Evolutionary conservation across 1,140 invertebrate genomes (phyloP).

Genomic region (Limonius californicus): DNA sequence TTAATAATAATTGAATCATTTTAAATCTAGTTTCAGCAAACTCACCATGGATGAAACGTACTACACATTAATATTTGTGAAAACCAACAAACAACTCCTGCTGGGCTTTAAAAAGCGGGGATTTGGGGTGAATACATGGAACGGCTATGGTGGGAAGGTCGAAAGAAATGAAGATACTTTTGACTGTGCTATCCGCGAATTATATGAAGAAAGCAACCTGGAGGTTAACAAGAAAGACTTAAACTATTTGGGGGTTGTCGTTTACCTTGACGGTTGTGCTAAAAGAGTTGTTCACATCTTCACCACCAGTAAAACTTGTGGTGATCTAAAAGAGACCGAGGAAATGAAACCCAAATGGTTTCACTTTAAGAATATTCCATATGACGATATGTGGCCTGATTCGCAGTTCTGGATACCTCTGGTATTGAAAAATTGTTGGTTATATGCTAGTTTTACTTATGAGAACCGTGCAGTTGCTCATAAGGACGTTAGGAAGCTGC

Average conservation of each 20-base stretch:
- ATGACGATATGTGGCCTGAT: constrained; percentile 69
- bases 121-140: constrained; percentile 70
- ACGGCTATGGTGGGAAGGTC: constrained; percentile 80
- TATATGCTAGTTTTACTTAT: not conserved
- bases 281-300: constrained; percentile 66
- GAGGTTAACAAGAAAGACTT: constrained; percentile 43
- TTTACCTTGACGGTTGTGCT: constrained; percentile 58
- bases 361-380: constrained; percentile 56
- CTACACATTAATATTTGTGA: constrained; percentile 61
- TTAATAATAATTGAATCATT: not conserved
- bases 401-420: constrained; percentile 62
- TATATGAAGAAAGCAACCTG: constrained; percentile 62
- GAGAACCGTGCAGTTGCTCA: not conserved
- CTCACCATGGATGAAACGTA: not conserved
- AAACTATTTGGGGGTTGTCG: constrained; percentile 57
- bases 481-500: not conserved
- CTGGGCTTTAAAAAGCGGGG: constrained; percentile 72
- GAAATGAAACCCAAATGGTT: constrained; percentile 69
- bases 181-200: constrained; percentile 61
- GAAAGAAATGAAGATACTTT: constrained; percentile 62
- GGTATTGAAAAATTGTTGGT: not conserved
- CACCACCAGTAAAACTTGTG: constrained; percentile 52
- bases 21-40: not conserved
- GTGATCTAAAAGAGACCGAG: constrained; percentile 56
- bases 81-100: constrained; percentile 54